These are phyloP conservation scores for Panzeria rudis DNA, from an alignment of 2,888 invertebrate genomes.

Conservation along the genomic window DNA sequence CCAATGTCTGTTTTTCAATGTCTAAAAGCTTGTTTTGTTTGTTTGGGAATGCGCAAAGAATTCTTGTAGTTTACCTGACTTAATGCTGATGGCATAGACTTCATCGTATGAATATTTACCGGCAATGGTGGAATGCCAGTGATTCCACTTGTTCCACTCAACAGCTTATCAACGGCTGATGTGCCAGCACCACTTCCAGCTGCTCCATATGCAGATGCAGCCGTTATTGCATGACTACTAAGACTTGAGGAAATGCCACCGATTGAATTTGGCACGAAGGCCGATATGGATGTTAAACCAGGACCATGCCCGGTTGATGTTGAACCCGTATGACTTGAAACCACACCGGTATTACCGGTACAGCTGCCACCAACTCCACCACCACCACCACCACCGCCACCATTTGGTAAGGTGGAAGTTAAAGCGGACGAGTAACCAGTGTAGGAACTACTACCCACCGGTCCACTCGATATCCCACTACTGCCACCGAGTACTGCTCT, in stretches of 20 bases:
- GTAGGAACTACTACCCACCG: slow-evolving; percentile 68
- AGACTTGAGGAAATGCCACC: slow-evolving; percentile 87
- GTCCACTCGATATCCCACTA: slow-evolving; percentile 75
- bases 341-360: slow-evolving; percentile 58
- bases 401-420: slow-evolving; percentile 79
- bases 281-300: slow-evolving; percentile 80
- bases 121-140: slow-evolving; percentile 82
- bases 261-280: slow-evolving; percentile 81
- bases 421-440: slow-evolving; percentile 79
- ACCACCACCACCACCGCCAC: slow-evolving; percentile 74
- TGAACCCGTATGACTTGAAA: slow-evolving; percentile 64
- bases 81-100: slow-evolving; percentile 83
- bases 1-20: slow-evolving; percentile 19
- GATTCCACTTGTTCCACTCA: slow-evolving; percentile 84
- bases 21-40: slow-evolving; percentile 7
- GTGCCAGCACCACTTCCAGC: slow-evolving; percentile 77
- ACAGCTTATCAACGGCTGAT: slow-evolving; percentile 84
- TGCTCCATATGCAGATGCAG: slow-evolving; percentile 84
- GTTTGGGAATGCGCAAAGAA: slow-evolving; percentile 42
- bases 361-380: slow-evolving; percentile 75
- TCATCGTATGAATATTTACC: slow-evolving; percentile 84
- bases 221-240: slow-evolving; percentile 87
- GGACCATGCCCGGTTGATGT: slow-evolving; percentile 68
- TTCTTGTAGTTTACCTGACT: slow-evolving; percentile 83
- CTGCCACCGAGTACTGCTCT: slow-evolving; percentile 79